phyloP scores from a whole-genome alignment of 2,797 vertebrate species.

The Pangasius sanitwongsei region DNA sequence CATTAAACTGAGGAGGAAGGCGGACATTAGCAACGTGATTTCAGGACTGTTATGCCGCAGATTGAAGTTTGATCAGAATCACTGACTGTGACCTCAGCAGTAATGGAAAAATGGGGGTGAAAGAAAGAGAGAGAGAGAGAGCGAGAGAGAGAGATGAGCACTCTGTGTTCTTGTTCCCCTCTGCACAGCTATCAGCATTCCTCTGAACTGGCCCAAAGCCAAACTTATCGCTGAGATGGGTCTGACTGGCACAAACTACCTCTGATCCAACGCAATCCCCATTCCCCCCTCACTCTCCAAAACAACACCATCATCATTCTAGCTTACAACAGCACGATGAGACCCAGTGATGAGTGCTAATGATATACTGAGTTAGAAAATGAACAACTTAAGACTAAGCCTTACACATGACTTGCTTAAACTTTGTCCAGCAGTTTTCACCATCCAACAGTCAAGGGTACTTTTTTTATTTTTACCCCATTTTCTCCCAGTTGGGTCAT shows the following conservation, averaged over 20 bases:
- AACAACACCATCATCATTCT: conserved; percentile 36
- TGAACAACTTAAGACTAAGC: background rate
- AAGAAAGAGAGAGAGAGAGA: conserved; percentile 3
- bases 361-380: background rate
- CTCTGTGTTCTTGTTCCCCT: conserved; percentile 41
- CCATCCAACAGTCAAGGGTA: background rate
- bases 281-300: conserved; percentile 22
- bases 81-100: conserved; percentile 30
- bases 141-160: conserved; percentile 17
- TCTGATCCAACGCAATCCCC: conserved; percentile 28
- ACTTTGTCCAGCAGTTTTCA: background rate
- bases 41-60: background rate
- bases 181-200: conserved; percentile 55
- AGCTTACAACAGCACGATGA: conserved; percentile 10
- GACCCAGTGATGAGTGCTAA: background rate
- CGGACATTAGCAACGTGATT: conserved; percentile 41
- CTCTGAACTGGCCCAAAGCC: conserved; percentile 52
- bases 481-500: background rate
- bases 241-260: conserved; percentile 52
- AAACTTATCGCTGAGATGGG: conserved; percentile 39
- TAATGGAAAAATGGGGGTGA: conserved; percentile 28
- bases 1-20: conserved; percentile 34
- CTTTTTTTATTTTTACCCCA: background rate
- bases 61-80: conserved; percentile 42
- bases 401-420: background rate